Evolutionary conservation across 2,113 vertebrate species (phyloP), one percentile per base, ranked within the genome.

Genomic region (Lates calcarifer): DNA sequence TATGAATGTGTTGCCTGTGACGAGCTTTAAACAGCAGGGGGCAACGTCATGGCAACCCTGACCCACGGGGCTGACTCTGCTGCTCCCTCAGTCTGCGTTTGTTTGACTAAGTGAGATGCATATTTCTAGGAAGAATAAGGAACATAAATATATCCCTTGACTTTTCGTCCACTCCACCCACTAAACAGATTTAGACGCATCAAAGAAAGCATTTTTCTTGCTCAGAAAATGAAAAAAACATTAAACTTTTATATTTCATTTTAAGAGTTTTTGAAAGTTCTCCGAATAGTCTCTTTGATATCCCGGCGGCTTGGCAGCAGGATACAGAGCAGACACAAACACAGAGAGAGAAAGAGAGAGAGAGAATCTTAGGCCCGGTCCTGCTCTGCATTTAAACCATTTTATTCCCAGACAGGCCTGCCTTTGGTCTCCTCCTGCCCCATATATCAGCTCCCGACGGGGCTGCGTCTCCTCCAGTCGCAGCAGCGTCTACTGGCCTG

Each of bases 1-100:
- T 29, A 2, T 2, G 39, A 58, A n/a, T 18, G 4, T 43, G 20
- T 58, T 3, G 45, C 41, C 62, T 80, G 49, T 88, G 13, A n/a
- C 81, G 0, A 11, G 64, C 13, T 41, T 39, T 55, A 70, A 81
- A 79, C 91, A 94, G 90, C 79, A 93, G 91, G 86, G 81, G 90
- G 92, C 90, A 41, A 79, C 49, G 76, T 90, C 61, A 29, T 6
- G 45, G 47, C 70, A 63, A 11, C 9, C 47, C 37, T 81, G 51
- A 68, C 39, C 55, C 31, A 5, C 57, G 35, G 58, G 31, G 17
- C 28, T 53, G 31, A 0, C 5, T 58, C 22, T 39, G 33, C 33
- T 57, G 47, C 73, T 77, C 55, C 4, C 47, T 66, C 66, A 0
- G 29, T 20, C 33, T 73, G 33, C 29, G 10, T 47, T 47, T 13